Conservation (phyloP, 1,140 invertebrate genomes). For the Phymorhynchus buccinoides region DNA sequence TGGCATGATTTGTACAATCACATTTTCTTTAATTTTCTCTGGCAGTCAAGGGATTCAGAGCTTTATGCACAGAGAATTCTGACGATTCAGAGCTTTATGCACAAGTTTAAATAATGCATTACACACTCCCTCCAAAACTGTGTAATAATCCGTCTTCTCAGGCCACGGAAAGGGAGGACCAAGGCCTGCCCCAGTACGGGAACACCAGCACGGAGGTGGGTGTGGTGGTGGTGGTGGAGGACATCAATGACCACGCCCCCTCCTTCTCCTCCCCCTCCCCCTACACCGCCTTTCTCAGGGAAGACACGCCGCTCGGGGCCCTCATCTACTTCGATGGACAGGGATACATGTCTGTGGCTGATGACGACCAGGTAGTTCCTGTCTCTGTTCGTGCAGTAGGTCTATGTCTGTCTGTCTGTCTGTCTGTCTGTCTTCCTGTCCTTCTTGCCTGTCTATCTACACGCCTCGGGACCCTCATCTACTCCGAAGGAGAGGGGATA, state of each 20-base stretch:
- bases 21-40: no score
- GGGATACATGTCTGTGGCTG: slow-evolving; percentile 87
- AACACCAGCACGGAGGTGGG: slow-evolving; percentile 85
- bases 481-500: not conserved
- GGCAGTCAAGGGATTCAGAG: no score
- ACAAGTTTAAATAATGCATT: no score
- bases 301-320: slow-evolving; percentile 88
- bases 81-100: no score
- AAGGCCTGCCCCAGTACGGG: slow-evolving; percentile 76
- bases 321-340: slow-evolving; percentile 89
- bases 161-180: slow-evolving; percentile 81
- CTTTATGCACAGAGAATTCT: no score
- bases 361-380: slow-evolving; percentile 86
- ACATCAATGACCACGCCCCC: slow-evolving; percentile 93
- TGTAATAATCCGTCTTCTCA: no score
- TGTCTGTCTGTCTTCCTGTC: not conserved
- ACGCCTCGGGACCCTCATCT: not conserved
- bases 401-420: not conserved
- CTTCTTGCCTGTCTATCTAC: no score
- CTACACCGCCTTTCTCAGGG: slow-evolving; percentile 91
- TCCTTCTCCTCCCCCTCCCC: slow-evolving; percentile 81
- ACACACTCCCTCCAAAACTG: no score
- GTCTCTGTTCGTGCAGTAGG: not conserved
- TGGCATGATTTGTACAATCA: no score
- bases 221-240: slow-evolving; percentile 91